Conservation (phyloP, 1,140 invertebrate genomes). For the Caenorhabditis latens region DNA sequence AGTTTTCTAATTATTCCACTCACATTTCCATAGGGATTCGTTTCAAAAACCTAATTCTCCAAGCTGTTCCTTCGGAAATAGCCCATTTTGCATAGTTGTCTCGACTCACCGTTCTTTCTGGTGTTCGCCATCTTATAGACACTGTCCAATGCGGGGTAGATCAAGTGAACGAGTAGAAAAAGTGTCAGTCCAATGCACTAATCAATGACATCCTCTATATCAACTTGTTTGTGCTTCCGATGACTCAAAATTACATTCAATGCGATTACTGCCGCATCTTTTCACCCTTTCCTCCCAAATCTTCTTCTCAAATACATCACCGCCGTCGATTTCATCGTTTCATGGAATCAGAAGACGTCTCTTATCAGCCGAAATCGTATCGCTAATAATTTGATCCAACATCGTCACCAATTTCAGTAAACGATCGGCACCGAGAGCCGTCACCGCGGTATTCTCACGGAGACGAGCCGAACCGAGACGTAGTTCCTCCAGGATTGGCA, state of each 20-base stretch:
- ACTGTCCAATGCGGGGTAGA: conserved; percentile 96
- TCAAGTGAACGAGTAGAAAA: conserved; percentile 94
- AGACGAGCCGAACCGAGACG: conserved; percentile 80
- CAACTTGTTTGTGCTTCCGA: conserved; percentile 92
- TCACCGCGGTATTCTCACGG: not conserved
- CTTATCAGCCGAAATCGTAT: conserved; percentile 84
- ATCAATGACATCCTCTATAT: conserved; percentile 96
- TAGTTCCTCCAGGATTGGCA: conserved; percentile 87
- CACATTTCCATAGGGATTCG: no score
- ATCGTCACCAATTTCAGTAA: conserved; percentile 88
- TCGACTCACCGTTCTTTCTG: conserved; percentile 52
- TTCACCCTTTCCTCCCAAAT: conserved; percentile 89
- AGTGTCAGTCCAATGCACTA: conserved; percentile 93
- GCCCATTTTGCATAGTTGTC: no score
- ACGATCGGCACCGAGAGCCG: conserved; percentile 86
- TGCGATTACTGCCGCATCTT: conserved; percentile 88
- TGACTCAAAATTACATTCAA: conserved; percentile 92
- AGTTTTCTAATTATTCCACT: no score
- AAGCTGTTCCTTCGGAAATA: no score
- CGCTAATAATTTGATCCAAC: conserved; percentile 90
- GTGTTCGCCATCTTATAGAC: conserved; percentile 45
- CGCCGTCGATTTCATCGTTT: conserved; percentile 84
- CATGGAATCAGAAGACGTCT: conserved; percentile 81
- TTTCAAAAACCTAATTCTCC: no score
- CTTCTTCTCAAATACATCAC: conserved; percentile 89